Conservation (phyloP, 2,888 invertebrate genomes). For the Apamea monoglypha region DNA sequence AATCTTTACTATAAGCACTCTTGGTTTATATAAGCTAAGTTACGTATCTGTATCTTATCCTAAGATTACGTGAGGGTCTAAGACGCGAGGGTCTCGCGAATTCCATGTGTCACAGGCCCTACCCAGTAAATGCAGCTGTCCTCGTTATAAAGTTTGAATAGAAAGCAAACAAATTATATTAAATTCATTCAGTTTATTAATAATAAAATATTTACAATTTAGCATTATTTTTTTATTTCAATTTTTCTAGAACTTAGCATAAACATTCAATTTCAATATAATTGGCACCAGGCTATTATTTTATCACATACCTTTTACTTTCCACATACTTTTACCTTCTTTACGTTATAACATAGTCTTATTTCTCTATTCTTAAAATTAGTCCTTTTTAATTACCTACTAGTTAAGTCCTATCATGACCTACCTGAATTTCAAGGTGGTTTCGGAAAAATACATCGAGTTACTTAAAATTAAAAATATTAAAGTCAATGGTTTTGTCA, state of each 20-base stretch:
- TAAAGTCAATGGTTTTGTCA: background rate
- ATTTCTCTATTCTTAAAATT: background rate
- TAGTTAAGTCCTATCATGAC: background rate
- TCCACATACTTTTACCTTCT: background rate
- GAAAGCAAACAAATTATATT: too few species aligned
- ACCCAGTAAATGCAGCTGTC: too few species aligned
- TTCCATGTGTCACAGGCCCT: too few species aligned
- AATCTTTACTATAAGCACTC: too few species aligned
- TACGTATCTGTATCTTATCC: too few species aligned
- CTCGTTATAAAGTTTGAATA: too few species aligned
- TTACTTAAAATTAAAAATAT: background rate
- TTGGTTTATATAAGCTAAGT: too few species aligned
- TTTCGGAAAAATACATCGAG: background rate
- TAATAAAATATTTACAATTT: background rate
- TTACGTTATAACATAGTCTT: background rate
- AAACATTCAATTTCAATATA: background rate
- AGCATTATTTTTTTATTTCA: background rate
- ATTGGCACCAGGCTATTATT: conserved; percentile 22
- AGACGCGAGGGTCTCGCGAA: too few species aligned
- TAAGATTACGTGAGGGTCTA: too few species aligned
- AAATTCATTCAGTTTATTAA: conserved; percentile 6
- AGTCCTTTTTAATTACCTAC: background rate
- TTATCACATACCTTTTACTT: too few species aligned
- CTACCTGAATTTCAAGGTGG: background rate
- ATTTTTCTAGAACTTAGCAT: background rate